Evolutionary conservation across 1,140 invertebrate species (phyloP), one percentile per base, ranked within the genome.

Genomic region (Habropoda laboriosa): DNA sequence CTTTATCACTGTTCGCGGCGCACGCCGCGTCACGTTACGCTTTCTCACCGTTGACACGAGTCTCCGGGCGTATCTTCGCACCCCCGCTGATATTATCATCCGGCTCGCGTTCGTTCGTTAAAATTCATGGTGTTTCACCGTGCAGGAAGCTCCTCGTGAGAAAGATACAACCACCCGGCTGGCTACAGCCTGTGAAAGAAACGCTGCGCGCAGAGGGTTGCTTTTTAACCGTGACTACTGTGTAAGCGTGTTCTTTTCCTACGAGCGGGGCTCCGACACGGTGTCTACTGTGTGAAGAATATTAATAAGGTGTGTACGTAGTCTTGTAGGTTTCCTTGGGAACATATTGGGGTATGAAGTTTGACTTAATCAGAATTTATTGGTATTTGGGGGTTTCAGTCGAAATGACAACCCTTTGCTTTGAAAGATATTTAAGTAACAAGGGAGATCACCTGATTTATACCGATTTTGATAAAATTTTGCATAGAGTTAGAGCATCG

Each of bases 61-160:
- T 51, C 75, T 18, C 66, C 63, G 40, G n/a, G 30, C 32, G 51
- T 71, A 71, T 57, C 68, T 71, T 71, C 24, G 30, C 68, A 30
- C 51, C 61, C 10, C 5, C 32, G 27, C 42, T 67, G 55, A 61
- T 61, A 61, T 78, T 78, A 78, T 78, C 75, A 51, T 71, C 75
- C 66, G 75, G 32, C 55, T 47, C 45, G 64, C 51, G 75, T 70
- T 70, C 55, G 66, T 77, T 77, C 75, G 75, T 78, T 78, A 78
- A 78, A 78, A 78, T 78, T 78, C 75, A 78, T 71, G 75, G 55
- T 71, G 67, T 78, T 71, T 60, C 75, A n/a, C 27, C 67, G 42
- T 10, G 16, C 40, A 24, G 49, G 38, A 35, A 32, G 21, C 71
- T 10, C 24, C 42, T 12, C 13, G 21, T 35, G 66, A 70, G 47